Conservation (phyloP, 2,113 vertebrate genomes). For the Pollimyrus isidori region DNA sequence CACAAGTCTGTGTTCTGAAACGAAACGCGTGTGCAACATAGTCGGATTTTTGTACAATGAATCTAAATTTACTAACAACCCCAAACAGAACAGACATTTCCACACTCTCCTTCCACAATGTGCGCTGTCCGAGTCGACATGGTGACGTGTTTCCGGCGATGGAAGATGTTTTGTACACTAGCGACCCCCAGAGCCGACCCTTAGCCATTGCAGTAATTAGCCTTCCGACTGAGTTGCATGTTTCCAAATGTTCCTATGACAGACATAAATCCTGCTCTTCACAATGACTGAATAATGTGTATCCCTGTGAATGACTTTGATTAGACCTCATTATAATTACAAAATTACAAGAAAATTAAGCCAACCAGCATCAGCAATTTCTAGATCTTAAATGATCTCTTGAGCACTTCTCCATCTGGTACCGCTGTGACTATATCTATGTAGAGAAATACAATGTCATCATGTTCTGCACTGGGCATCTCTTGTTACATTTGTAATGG, state of each 20-base stretch:
- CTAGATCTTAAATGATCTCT: not conserved
- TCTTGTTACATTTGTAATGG: not conserved
- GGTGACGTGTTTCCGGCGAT: slow-evolving; percentile 11
- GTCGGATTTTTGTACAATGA: not conserved
- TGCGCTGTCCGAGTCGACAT: slow-evolving; percentile 21
- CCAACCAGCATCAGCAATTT: not conserved
- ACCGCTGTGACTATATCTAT: not conserved
- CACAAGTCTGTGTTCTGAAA: slow-evolving; percentile 36
- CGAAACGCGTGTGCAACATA: slow-evolving; percentile 20
- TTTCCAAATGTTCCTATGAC: not conserved
- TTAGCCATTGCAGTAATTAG: not conserved
- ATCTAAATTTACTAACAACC: not conserved
- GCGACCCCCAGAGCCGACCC: not conserved
- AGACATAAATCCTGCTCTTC: not conserved
- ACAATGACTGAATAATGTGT: not conserved
- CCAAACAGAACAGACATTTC: slow-evolving; percentile 29
- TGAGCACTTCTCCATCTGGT: not conserved
- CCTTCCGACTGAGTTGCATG: not conserved
- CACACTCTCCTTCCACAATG: slow-evolving; percentile 39
- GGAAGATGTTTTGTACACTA: not conserved
- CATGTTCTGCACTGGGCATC: not conserved
- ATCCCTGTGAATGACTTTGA: not conserved
- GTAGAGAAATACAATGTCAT: not conserved
- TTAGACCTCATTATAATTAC: not conserved
- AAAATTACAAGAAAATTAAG: not conserved